Conservation (phyloP, 1,140 invertebrate species). For the Doryteuthis pealeii region DNA sequence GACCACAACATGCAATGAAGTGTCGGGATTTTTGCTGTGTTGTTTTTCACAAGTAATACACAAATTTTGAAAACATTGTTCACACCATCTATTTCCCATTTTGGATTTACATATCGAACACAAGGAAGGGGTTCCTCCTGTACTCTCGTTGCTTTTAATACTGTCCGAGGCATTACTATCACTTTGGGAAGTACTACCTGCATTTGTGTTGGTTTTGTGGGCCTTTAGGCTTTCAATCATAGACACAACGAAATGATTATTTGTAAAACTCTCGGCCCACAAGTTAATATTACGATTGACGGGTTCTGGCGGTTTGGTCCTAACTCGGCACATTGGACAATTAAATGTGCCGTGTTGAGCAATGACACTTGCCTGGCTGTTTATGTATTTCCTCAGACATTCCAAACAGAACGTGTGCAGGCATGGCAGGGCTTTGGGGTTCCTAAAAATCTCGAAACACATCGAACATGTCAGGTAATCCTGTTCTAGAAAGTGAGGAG, state of each 20-base stretch:
- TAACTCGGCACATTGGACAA: constrained; percentile 10
- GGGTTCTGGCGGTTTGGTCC: neutral
- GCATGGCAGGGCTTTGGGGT: constrained; percentile 36
- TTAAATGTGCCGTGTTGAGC: constrained; percentile 18
- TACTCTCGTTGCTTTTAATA: too few relatives aligned
- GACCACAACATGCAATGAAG: neutral
- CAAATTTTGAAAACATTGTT: neutral
- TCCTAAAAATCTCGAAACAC: constrained; percentile 32
- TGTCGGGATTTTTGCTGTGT: neutral
- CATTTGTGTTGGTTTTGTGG: too few relatives aligned
- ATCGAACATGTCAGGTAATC: constrained; percentile 29
- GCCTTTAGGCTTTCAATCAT: too few relatives aligned
- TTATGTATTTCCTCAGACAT: constrained; percentile 32
- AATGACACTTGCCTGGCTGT: constrained; percentile 23
- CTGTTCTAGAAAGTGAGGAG: constrained; percentile 15
- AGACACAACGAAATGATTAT: neutral
- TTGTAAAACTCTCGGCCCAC: constrained; percentile 25
- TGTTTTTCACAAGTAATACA: neutral
- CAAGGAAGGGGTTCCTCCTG: too few relatives aligned
- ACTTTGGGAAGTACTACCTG: too few relatives aligned
- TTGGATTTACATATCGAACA: too few relatives aligned
- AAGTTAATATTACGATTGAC: constrained; percentile 3
- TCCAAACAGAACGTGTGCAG: constrained; percentile 33
- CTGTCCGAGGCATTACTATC: too few relatives aligned
- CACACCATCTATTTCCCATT: neutral